Percentiles rank a stretch among this genome's conserved stretches.
Conservation (phyloP, 2,888 invertebrate genomes). For the Pammene aurita region DNA sequence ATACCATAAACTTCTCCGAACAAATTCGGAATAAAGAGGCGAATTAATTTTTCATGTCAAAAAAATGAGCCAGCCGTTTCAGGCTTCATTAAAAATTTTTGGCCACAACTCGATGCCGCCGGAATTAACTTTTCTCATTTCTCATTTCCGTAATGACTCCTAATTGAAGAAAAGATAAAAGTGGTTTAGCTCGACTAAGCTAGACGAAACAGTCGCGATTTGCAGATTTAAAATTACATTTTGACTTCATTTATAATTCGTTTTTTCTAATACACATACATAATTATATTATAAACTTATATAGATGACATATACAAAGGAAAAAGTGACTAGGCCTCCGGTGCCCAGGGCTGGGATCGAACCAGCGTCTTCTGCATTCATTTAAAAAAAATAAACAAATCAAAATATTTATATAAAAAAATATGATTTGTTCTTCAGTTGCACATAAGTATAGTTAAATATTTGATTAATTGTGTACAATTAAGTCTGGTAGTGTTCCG, state of each 20-base stretch:
- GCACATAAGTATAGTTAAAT: too few relatives aligned
- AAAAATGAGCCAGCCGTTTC: slow-evolving; percentile 60
- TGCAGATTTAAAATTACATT: slow-evolving; percentile 19
- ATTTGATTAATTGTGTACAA: too few relatives aligned
- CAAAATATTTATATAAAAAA: too few relatives aligned
- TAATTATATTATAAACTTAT: too few relatives aligned
- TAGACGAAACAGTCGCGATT: slow-evolving; percentile 21
- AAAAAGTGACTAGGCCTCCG: too few relatives aligned
- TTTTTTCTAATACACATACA: background rate
- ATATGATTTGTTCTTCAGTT: too few relatives aligned
- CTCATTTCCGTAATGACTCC: slow-evolving; percentile 74
- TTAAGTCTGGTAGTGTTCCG: too few relatives aligned
- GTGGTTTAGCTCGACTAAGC: slow-evolving; percentile 44
- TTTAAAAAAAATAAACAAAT: too few relatives aligned
- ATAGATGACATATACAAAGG: too few relatives aligned
- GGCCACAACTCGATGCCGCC: slow-evolving; percentile 64
- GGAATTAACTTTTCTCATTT: slow-evolving; percentile 75
- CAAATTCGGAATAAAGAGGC: slow-evolving; percentile 54
- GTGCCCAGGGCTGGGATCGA: too few relatives aligned
- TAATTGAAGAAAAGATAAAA: slow-evolving; percentile 65
- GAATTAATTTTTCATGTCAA: slow-evolving; percentile 64
- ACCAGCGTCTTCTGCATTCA: too few relatives aligned
- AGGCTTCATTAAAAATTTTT: slow-evolving; percentile 70
- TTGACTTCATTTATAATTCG: slow-evolving; percentile 15
- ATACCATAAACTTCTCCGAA: slow-evolving; percentile 50